phyloP scores from a whole-genome alignment of 2,888 invertebrate genomes.

The Trichopria drosophilae region DNA sequence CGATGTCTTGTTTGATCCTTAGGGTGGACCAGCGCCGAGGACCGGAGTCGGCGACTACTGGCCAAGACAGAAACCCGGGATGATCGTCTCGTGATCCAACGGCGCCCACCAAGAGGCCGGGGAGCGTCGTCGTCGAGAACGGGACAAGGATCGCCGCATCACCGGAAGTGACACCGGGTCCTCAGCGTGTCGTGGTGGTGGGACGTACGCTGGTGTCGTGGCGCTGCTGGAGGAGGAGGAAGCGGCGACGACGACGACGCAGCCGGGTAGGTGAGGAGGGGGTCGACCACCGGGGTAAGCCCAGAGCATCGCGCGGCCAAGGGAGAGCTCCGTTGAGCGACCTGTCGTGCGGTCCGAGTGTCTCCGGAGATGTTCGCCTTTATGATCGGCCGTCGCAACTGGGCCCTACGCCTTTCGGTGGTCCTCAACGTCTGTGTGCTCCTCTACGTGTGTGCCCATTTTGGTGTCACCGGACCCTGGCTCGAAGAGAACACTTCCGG shows the following conservation, averaged over 20 bases:
- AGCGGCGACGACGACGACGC: neutral
- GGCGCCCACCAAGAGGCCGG: neutral
- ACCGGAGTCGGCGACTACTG: too few species aligned
- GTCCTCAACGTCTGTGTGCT: constrained; percentile 73
- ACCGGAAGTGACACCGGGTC: constrained; percentile 8
- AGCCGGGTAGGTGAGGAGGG: neutral
- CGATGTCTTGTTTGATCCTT: too few species aligned
- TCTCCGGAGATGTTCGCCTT: constrained; percentile 43
- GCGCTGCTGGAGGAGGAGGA: constrained; percentile 31
- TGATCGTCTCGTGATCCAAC: neutral
- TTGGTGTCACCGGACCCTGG: constrained; percentile 57
- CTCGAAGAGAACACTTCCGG: constrained; percentile 53
- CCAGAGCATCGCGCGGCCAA: neutral
- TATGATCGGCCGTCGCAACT: constrained; percentile 64
- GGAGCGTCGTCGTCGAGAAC: constrained; percentile 1
- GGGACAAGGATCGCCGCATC: neutral
- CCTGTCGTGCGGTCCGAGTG: neutral
- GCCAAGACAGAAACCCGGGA: too few species aligned
- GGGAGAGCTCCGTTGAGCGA: neutral
- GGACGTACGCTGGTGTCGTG: neutral
- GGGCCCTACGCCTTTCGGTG: constrained; percentile 75
- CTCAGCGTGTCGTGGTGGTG: neutral
- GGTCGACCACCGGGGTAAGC: too few species aligned
- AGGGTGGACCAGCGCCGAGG: too few species aligned
- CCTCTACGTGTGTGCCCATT: constrained; percentile 72